Evolutionary conservation across 2,113 vertebrate genomes (phyloP).

Genomic region (Oceanites oceanicus): DNA sequence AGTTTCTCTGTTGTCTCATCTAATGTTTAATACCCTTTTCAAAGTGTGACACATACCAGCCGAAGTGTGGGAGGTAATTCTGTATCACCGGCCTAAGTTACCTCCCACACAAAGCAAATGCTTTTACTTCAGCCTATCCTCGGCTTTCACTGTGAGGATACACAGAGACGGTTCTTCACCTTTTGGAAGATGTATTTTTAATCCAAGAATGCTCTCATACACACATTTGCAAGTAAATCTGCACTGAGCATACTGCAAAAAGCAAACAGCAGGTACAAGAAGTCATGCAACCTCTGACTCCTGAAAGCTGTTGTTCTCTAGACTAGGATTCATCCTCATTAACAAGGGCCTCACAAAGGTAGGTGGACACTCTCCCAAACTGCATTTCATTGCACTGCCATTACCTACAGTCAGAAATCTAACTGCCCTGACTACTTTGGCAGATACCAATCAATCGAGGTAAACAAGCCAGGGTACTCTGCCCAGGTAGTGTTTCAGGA

Average conservation of each 20-base stretch:
- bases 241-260: neutral
- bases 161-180: neutral
- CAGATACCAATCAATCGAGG: neutral
- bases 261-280: neutral
- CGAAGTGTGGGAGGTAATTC: constrained; percentile 53
- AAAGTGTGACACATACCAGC: constrained; percentile 50
- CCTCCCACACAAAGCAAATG: constrained; percentile 32
- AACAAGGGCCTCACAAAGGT: neutral
- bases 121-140: neutral
- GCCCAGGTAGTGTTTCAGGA: neutral
- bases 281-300: neutral
- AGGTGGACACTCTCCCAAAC: neutral
- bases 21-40: constrained; percentile 61
- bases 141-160: neutral
- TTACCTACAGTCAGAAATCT: neutral
- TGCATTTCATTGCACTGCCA: neutral
- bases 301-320: neutral
- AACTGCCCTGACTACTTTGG: neutral
- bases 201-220: neutral
- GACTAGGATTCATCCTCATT: neutral
- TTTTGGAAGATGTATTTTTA: neutral
- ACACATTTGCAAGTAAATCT: neutral
- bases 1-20: constrained; percentile 50
- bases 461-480: neutral
- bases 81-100: constrained; percentile 6